Base-by-base conservation (phyloP, 2,113 vertebrate genomes). In the Corydoras sp. region DNA sequence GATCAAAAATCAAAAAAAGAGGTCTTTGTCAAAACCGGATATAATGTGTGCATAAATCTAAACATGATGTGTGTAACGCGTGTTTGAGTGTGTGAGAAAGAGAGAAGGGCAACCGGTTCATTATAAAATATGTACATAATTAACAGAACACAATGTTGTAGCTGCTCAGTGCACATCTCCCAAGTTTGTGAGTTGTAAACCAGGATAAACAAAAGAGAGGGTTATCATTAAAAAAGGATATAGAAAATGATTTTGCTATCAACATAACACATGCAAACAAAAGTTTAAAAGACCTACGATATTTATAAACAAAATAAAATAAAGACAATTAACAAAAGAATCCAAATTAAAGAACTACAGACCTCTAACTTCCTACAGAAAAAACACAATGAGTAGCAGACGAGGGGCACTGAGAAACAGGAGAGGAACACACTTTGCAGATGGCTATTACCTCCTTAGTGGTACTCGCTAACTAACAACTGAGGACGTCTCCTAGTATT, bases 281-380 rank as follows among this genome's bases (percentile, higher is more conserved):
- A 90, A 86, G 35, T 43, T 43, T 43, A 93, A 24, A 87, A 84
- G 35, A 43, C 35, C 35, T 43, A 43, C 7, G 35, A 43, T 43
- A 82, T 87, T 81, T 81, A 88, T 84, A 24, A 29, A 24, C 8
- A 64, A 69, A 5, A 24, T 10, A 56, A 12, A 15, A 32, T 12
- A 63, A 48, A 64, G 24, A 30, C 12, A 6, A n/a, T 14, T 30
- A 29, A 43, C 35, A 43, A 43, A 43, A 43, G 35, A 43, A 85
- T 88, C 91, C 92, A 88, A 90, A 91, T 90, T 91, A 88, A 92
- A 94, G 79, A 86, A 88, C 85, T 88, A 91, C 87, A 89, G 92
- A 91, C 88, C 91, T 95, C 94, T 82, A 96, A 91, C 92, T 94
- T 89, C 93, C 93, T 95, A 94, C 89, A 89, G 89, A 93, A 92